These are phyloP conservation scores for Galemys pyrenaicus DNA, from an alignment of 2,113 vertebrate genomes.

Conservation along the genomic window DNA sequence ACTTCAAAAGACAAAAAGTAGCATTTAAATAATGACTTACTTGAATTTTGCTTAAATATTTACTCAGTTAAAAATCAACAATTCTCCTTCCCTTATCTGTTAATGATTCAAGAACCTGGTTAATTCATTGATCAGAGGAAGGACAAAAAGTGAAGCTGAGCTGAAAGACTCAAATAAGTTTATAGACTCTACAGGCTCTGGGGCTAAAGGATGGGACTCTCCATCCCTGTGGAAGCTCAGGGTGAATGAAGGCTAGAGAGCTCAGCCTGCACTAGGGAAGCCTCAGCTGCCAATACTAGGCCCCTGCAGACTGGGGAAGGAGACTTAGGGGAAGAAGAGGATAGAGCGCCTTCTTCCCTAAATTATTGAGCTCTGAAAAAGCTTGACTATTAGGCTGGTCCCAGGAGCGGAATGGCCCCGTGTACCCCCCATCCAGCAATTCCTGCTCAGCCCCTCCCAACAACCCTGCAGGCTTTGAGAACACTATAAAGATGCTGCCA, in stretches of 20 bases:
- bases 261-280: neutral
- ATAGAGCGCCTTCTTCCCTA: neutral
- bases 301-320: neutral
- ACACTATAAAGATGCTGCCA: neutral
- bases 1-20: neutral
- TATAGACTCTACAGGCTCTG: too few relatives aligned
- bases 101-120: neutral
- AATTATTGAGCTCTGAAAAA: neutral
- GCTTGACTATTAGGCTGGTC: neutral
- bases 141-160: neutral
- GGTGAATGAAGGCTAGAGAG: neutral
- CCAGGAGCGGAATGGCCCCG: neutral
- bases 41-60: neutral
- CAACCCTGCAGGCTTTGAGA: neutral
- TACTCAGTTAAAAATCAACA: neutral
- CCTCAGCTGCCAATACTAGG: neutral
- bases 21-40: neutral
- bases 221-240: neutral
- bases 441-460: neutral
- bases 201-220: neutral
- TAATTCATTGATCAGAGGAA: neutral
- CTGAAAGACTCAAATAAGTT: too few relatives aligned
- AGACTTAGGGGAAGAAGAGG: neutral
- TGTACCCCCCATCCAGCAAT: neutral
- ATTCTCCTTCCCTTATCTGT: neutral